phyloP scores from a whole-genome alignment of 2,113 vertebrate genomes.

The Ammospiza caudacuta region DNA sequence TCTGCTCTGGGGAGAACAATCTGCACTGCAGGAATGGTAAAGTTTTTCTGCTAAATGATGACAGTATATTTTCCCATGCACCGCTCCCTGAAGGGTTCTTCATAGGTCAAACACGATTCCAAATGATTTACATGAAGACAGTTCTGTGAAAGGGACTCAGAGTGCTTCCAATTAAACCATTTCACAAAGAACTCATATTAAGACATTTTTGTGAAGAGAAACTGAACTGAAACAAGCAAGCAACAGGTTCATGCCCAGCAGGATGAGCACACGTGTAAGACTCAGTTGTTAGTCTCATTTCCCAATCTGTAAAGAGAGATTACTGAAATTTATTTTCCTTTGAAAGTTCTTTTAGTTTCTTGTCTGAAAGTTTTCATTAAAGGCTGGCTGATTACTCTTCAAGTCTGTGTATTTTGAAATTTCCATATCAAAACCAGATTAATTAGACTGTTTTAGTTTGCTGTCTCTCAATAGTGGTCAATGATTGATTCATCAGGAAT shows the following conservation, averaged over 20 bases:
- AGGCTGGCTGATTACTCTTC: neutral
- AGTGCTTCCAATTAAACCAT: neutral
- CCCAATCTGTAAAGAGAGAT: neutral
- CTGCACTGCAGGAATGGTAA: neutral
- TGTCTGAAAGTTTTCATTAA: neutral
- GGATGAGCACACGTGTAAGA: neutral
- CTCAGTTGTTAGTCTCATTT: neutral
- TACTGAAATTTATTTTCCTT: neutral
- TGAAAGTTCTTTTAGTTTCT: neutral
- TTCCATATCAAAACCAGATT: neutral
- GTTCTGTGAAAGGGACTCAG: neutral
- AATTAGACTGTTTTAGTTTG: neutral
- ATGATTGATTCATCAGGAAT: neutral
- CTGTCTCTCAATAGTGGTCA: neutral
- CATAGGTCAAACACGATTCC: neutral
- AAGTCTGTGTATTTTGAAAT: neutral
- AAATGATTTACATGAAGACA: neutral
- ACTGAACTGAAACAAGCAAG: neutral
- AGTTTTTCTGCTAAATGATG: neutral
- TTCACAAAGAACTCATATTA: neutral
- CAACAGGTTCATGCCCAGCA: neutral
- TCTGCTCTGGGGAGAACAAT: neutral
- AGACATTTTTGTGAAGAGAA: neutral
- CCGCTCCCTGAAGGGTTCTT: neutral
- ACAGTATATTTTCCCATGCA: neutral